Evolutionary conservation across 2,888 invertebrate species (phyloP), one percentile per base, ranked within the genome.

Genomic region (Sphecodes monilicornis): DNA sequence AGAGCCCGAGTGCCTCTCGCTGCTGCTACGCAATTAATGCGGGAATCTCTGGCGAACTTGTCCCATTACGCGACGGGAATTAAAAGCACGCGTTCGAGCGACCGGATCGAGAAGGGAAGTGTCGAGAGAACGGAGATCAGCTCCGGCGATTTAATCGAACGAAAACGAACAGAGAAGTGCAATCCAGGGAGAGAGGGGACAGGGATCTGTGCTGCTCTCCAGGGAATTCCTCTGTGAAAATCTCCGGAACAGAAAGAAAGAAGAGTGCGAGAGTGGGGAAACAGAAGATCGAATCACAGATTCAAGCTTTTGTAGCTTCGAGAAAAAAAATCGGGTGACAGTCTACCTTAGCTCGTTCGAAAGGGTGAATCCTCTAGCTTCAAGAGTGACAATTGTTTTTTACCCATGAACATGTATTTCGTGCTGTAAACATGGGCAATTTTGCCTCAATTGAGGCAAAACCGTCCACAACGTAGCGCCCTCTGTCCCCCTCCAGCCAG

Each of bases 191-290:
- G 77, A 71, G 79, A 74, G 76, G 75, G 75, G 77, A 29, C 84
- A 68, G 84, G 84, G 77, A 85, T 75, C 60, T 80, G 18, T 54
- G 70, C 77, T 57, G 64, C n/a, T 22, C 54, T 11, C n/a, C 43
- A 66, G 60, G 46, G 50, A 68, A 70, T 41, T n/a, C 50, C 72
- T 26, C 57, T 29, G 5, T 1, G 26, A 1, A 26, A 57, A 3
- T 1, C 16, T 5, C 57, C 5, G 26, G 5, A 29, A 16, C 26
- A 5, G 5, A 11, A 29, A 26, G 13, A 57, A 13, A 29, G 13
- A 13, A 26, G 16, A 57, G 26, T 57, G 26, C 4, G 26, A 16
- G 26, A 16, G 26, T 1, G 16, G 18, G 18, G 36, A 50, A 22
- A 22, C 22, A 2, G 26, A 26, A 16, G 57, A 11, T 57, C 11